Conservation (phyloP, 2,888 invertebrate genomes). For the Clitarchus hookeri region DNA sequence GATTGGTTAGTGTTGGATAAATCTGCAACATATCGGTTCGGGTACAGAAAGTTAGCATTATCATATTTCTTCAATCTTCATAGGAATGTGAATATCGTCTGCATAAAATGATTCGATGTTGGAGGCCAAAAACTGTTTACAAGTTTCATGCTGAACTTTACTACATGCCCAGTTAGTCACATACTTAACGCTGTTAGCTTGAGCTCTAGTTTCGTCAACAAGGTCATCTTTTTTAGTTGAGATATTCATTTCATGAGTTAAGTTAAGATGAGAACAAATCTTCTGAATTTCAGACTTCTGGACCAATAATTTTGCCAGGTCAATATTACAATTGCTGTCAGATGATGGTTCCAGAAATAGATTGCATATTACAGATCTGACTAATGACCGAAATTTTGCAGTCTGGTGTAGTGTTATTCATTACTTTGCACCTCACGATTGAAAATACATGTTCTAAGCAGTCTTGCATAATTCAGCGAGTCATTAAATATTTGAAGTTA, state of each 20-base stretch:
- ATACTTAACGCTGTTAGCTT: neutral
- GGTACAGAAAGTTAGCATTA: too few relatives aligned
- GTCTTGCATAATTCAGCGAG: conserved; percentile 24
- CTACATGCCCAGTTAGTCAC: neutral
- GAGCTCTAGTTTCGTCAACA: neutral
- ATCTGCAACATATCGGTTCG: too few relatives aligned
- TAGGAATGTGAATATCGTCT: neutral
- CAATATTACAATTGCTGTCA: neutral
- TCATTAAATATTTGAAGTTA: conserved; percentile 26
- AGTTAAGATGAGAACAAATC: neutral
- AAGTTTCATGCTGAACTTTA: neutral
- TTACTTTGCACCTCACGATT: neutral
- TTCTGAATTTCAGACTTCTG: neutral
- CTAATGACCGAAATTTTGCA: neutral
- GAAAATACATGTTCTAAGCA: neutral
- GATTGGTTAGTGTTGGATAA: too few relatives aligned
- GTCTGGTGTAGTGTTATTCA: neutral
- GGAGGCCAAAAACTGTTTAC: neutral
- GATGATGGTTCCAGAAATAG: neutral
- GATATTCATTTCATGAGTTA: neutral
- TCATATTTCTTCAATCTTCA: neutral
- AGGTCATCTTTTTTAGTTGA: too few relatives aligned
- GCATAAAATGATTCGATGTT: neutral
- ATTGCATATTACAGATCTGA: neutral
- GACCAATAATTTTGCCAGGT: neutral